Base-by-base conservation (phyloP, 2,113 vertebrate species). In the Oryzias woworae region DNA sequence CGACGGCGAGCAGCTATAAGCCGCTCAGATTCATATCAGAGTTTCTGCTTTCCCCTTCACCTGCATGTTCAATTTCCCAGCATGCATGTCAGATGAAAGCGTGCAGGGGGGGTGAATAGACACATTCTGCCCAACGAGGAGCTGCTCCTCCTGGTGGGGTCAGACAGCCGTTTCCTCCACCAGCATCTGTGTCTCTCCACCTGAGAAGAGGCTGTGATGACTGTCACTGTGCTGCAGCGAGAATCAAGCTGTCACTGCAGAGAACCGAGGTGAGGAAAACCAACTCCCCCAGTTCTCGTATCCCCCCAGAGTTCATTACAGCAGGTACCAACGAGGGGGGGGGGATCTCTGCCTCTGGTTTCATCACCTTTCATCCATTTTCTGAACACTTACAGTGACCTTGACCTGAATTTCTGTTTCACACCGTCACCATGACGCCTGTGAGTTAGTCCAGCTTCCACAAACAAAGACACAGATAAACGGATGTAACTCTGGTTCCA, bases 181-280 rank as follows among this genome's bases (percentile, higher is more conserved):
- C 90, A 90, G 92, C 92, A 94, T 91, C 93, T 51, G 54, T 43
- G 93, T 45, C 53, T 56, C 69, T 71, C 0, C 48, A 80, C 75
- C 77, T 90, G 92, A 93, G 94, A 93, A 93, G 92, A 93, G 89
- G 92, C 92, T 92, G 93, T 94, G 93, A 95, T 94, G 92, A 93
- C 92, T 94, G 94, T 94, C 92, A 87, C 92, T 88, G 89, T 53
- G 92, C 92, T 90, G 91, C 92, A 91, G 92, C 92, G 92, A 93
- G 96, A 95, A 96, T 95, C 93, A 95, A 95, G 93, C 94, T 95
- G 95, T 97, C 94, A 96, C 92, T 88, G 90, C 85, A 87, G 71
- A 69, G 73, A 66, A 51, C 28, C 62, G 67, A 42, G 42, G 67
- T 17, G 31, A 64, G 20, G 31, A 65, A 36, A 46, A 43, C 56